These are phyloP conservation scores for Cryptotis parvus DNA, from an alignment of 2,113 vertebrate species.

Conservation along the genomic window DNA sequence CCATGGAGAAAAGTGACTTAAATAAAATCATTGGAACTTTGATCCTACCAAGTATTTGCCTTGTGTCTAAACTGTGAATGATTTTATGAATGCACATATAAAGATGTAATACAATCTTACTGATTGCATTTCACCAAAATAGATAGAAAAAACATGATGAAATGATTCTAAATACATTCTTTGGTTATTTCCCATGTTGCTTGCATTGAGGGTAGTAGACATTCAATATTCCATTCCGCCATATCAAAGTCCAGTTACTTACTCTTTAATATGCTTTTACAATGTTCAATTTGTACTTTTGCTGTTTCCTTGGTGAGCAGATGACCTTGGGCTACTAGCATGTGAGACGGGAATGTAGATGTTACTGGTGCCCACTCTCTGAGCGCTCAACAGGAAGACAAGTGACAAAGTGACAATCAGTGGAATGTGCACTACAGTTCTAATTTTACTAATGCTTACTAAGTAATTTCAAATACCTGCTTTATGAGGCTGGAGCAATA, in stretches of 20 bases:
- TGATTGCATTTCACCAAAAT: background rate
- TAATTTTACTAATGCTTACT: constrained; percentile 1
- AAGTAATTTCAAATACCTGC: constrained; percentile 36
- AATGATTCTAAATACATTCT: background rate
- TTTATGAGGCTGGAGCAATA: no score
- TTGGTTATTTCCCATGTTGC: background rate
- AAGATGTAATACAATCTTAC: background rate
- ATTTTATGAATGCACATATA: background rate
- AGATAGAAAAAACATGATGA: background rate
- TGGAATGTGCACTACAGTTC: no score
- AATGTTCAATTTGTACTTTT: no score
- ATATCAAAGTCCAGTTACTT: background rate
- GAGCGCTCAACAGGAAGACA: no score
- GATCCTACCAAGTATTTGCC: background rate
- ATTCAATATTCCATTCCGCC: background rate
- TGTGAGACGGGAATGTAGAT: no score
- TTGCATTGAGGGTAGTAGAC: background rate
- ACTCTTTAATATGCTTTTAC: background rate
- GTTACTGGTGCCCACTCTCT: no score
- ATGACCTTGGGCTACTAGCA: no score
- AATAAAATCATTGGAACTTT: background rate
- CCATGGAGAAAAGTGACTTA: background rate
- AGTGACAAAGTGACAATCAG: no score
- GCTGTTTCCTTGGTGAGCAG: no score
- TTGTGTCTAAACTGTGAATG: background rate